phyloP scores from a whole-genome alignment of 2,888 invertebrate genomes.

The Erebia aethiops region DNA sequence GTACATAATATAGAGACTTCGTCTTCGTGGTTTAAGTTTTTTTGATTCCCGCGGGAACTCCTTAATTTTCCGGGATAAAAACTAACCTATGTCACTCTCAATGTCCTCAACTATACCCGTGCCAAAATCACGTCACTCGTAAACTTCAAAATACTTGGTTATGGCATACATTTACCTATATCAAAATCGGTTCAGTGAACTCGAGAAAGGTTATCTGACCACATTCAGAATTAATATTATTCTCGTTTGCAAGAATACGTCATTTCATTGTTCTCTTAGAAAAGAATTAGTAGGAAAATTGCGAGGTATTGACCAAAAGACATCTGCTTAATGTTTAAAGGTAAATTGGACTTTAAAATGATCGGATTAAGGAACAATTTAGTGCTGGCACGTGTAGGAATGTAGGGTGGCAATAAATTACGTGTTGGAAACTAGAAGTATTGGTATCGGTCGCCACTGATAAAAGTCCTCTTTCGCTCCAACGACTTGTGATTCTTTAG shows the following conservation, averaged over 20 bases:
- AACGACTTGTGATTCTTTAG: conserved; percentile 63
- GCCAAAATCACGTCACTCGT: no score
- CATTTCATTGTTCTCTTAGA: conserved; percentile 22
- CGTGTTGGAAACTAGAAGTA: conserved; percentile 67
- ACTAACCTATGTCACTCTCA: no score
- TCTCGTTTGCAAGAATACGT: neutral
- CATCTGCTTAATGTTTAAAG: neutral
- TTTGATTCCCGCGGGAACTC: no score
- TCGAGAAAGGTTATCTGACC: no score
- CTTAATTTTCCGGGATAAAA: no score
- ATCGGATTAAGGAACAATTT: conserved; percentile 27
- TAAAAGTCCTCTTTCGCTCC: conserved; percentile 74
- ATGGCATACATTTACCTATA: no score
- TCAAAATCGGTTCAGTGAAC: no score
- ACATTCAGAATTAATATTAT: neutral
- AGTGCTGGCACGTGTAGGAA: conserved; percentile 23
- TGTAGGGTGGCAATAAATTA: conserved; percentile 75
- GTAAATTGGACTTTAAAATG: conserved; percentile 30
- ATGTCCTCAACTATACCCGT: no score
- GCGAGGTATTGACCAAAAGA: conserved; percentile 17
- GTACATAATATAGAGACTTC: no score
- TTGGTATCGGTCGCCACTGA: conserved; percentile 74
- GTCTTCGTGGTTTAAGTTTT: no score
- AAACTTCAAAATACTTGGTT: no score
- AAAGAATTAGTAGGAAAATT: conserved; percentile 30